Conservation (phyloP, 2,888 invertebrate species). For the Mesorhabditis spiculigera region DNA sequence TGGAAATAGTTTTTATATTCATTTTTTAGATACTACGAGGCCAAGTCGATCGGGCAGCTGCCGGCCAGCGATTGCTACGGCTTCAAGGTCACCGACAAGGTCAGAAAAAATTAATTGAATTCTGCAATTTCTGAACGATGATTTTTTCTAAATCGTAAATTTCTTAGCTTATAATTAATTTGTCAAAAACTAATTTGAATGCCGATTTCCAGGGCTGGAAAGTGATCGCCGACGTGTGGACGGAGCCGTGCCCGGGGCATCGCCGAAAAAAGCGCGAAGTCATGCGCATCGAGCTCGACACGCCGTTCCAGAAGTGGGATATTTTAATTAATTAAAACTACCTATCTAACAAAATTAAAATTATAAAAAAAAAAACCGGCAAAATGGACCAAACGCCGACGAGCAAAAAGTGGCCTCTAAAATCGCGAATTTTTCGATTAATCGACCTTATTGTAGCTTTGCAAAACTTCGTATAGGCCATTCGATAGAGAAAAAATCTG, state of each 20-base stretch:
- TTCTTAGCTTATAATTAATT: not conserved
- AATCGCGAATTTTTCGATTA: too few relatives aligned
- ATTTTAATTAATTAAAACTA: not conserved
- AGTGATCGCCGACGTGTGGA: constrained; percentile 31
- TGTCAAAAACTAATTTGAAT: not conserved
- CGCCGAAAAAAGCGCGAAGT: constrained; percentile 14
- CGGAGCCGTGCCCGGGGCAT: constrained; percentile 20
- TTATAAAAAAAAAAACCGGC: too few relatives aligned
- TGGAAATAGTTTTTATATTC: not conserved
- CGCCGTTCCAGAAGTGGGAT: constrained; percentile 34
- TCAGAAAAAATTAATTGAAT: not conserved
- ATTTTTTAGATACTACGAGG: constrained; percentile 18
- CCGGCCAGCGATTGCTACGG: constrained; percentile 29
- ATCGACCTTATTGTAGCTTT: too few relatives aligned
- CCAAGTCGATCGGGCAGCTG: constrained; percentile 31
- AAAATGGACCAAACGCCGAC: too few relatives aligned
- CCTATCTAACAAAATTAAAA: not conserved
- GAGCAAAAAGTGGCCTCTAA: too few relatives aligned
- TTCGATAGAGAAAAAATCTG: too few relatives aligned
- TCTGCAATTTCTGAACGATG: not conserved
- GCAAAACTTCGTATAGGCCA: too few relatives aligned
- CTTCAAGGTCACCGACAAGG: constrained; percentile 26
- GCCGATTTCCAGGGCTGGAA: constrained; percentile 22
- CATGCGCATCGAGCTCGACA: constrained; percentile 29
- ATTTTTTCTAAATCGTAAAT: not conserved